Base-by-base conservation (phyloP, 2,113 vertebrate genomes). In the Neoarius graeffei region DNA sequence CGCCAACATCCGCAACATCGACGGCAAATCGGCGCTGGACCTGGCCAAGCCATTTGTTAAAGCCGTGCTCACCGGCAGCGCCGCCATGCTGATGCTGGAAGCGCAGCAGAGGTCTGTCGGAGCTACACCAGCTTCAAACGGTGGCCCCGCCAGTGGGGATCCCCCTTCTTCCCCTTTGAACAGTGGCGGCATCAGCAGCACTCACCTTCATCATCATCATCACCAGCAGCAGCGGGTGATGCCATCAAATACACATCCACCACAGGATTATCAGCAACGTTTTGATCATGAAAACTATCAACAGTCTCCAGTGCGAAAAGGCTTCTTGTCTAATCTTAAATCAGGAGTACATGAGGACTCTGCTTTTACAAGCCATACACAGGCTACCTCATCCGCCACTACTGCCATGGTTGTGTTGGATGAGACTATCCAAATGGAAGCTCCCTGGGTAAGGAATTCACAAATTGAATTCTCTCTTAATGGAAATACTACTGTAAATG, bases 1-100 rank as follows among this genome's bases (percentile, higher is more conserved):
- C 95, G 97, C 98, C 91, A 98, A 97, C 96, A 99, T 99, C 96
- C 97, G 98, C 93, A 99, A 99, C 96, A 99, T 98, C 0, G 98
- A 99, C 86, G 98, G 98, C 89, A 99, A 99, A 93, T 99, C 98
- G 7, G 97, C 98, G 27, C 94, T 99, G 96, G 98, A 99, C 94
- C 95, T 99, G 94, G 96, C 98, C 85, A 98, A 99, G 92, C 97
- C 97, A 54, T 99, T 98, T 69, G 98, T 98, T 88, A 99, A 99
- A 96, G 98, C 98, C 60, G 98, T 99, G 4, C 97, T 99, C 87
- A 99, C 97, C 83, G 98, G 98, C 3, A 42, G 3, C 3, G 35
- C 35, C 3, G 35, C 35, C 3, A 42, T 42, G 35, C 35, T 42
- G 35, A 42, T 42, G 35, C 35, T 42, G 35, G 35, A 42, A 42